These are phyloP conservation scores for Brachionus manjavacas DNA, from an alignment of 1,140 invertebrate genomes.

Conservation along the genomic window DNA sequence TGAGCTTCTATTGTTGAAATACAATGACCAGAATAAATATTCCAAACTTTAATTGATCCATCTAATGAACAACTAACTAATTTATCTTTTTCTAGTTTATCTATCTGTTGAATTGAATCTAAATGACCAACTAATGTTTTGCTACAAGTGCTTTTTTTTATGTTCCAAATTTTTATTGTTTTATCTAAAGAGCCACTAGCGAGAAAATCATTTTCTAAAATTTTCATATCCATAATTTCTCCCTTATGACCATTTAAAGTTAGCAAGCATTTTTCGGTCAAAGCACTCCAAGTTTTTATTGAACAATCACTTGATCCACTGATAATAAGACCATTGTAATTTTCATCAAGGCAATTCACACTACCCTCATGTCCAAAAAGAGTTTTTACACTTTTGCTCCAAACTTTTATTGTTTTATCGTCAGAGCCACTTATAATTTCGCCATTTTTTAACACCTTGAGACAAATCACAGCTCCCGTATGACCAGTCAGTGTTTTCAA, in stretches of 20 bases:
- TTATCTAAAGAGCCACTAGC: background rate
- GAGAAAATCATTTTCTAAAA: background rate
- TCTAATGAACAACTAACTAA: background rate
- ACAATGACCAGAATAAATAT: background rate
- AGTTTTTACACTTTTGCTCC: background rate
- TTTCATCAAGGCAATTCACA: background rate
- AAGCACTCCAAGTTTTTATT: background rate
- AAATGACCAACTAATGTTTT: background rate
- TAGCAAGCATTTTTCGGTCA: background rate
- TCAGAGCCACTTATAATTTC: background rate
- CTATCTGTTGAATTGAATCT: background rate
- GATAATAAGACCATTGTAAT: background rate
- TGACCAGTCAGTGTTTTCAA: background rate
- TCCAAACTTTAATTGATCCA: slow-evolving; percentile 2
- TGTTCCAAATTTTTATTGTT: background rate
- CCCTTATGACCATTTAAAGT: background rate
- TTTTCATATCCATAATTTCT: background rate
- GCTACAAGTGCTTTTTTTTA: background rate
- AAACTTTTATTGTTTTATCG: slow-evolving; percentile 1
- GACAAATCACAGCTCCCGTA: background rate
- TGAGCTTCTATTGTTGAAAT: background rate
- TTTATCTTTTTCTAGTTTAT: background rate
- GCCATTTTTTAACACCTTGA: background rate
- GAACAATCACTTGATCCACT: background rate
- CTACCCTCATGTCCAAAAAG: background rate